These are phyloP conservation scores for Xylota sylvarum DNA, from an alignment of 2,888 invertebrate species.

Conservation along the genomic window DNA sequence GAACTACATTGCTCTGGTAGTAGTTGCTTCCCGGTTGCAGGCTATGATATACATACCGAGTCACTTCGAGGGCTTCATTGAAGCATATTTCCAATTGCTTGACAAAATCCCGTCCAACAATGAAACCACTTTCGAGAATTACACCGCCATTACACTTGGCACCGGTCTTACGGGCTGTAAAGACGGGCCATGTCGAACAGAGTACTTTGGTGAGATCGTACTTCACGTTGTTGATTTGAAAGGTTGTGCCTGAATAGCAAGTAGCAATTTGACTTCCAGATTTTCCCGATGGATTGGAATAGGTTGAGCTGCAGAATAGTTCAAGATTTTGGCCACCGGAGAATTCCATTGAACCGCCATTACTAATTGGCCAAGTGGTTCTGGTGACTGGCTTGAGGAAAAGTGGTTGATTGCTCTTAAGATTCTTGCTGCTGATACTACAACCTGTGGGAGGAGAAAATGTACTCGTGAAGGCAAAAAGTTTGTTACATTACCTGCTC, in stretches of 20 bases:
- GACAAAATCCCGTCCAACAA: constrained; percentile 79
- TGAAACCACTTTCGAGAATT: constrained; percentile 47
- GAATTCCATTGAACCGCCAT: constrained; percentile 80
- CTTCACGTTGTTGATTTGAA: constrained; percentile 77
- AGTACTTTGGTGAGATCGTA: constrained; percentile 80
- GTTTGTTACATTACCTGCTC: constrained; percentile 20
- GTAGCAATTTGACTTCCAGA: constrained; percentile 78
- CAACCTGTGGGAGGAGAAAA: constrained; percentile 25
- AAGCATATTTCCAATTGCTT: constrained; percentile 83
- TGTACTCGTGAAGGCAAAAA: neutral
- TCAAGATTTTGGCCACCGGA: constrained; percentile 80
- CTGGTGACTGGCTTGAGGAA: constrained; percentile 85
- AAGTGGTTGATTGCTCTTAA: constrained; percentile 87
- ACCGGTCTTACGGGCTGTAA: constrained; percentile 80
- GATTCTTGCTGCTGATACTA: constrained; percentile 69
- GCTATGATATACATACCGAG: constrained; percentile 82
- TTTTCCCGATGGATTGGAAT: constrained; percentile 68
- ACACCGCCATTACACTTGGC: constrained; percentile 80
- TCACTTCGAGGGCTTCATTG: constrained; percentile 81
- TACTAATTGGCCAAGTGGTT: constrained; percentile 80
- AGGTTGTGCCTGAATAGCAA: constrained; percentile 79
- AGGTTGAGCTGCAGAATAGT: constrained; percentile 80
- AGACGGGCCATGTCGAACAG: constrained; percentile 81
- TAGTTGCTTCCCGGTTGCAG: constrained; percentile 83
- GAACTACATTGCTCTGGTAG: constrained; percentile 82